These are phyloP conservation scores for Danaus melanippus DNA, from an alignment of 1,140 invertebrate genomes.

Conservation along the genomic window DNA sequence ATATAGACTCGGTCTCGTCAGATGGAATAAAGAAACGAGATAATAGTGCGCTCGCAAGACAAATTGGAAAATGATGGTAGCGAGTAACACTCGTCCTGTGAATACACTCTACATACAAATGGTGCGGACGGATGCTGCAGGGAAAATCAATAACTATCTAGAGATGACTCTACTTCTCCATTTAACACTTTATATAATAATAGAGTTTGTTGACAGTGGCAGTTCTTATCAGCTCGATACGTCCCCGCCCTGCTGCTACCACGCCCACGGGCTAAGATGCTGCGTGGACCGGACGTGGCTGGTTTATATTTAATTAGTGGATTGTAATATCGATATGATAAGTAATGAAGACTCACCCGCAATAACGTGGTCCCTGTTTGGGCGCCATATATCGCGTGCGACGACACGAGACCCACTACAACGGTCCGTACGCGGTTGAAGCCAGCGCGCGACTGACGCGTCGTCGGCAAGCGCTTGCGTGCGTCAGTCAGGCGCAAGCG, in stretches of 20 bases:
- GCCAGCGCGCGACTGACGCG: constrained; percentile 55
- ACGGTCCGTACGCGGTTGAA: background rate
- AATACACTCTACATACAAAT: constrained; percentile 1
- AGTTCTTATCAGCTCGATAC: constrained; percentile 52
- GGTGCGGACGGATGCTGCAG: constrained; percentile 22
- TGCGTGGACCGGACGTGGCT: constrained; percentile 29
- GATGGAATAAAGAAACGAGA: constrained; percentile 17
- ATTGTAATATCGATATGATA: constrained; percentile 2
- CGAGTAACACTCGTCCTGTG: background rate
- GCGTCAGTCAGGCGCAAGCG: constrained; percentile 40
- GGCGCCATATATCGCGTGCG: constrained; percentile 63
- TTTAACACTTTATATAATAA: constrained; percentile 52
- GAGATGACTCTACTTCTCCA: constrained; percentile 39
- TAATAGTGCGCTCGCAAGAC: constrained; percentile 16
- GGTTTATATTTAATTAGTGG: background rate
- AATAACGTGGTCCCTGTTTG: constrained; percentile 50
- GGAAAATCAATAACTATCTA: constrained; percentile 59
- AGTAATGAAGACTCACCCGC: constrained; percentile 50
- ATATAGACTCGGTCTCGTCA: constrained; percentile 18
- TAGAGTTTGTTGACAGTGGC: constrained; percentile 58
- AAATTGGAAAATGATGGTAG: constrained; percentile 22
- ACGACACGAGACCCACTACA: constrained; percentile 15
- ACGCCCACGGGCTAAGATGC: constrained; percentile 45
- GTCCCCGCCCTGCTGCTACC: constrained; percentile 39
- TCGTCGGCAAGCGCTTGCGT: constrained; percentile 45